These are phyloP conservation scores for Brachycybe producta DNA, from an alignment of 2,888 invertebrate species.

Conservation along the genomic window DNA sequence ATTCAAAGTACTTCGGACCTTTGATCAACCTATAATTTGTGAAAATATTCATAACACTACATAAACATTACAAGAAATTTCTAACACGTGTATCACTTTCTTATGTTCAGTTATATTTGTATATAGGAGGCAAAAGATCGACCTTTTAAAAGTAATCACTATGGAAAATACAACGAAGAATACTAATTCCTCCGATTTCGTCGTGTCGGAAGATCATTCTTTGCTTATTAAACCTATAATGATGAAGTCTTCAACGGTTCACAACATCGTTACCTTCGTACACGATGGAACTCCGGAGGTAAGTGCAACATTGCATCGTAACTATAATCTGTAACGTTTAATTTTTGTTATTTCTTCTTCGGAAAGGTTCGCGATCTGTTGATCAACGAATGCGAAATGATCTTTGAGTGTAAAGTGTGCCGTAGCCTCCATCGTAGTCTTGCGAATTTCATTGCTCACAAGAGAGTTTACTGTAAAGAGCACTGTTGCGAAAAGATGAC, in stretches of 20 bases:
- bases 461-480: constrained; percentile 59
- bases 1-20: too few relatives aligned
- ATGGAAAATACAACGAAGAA: too few relatives aligned
- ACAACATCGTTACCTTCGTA: constrained; percentile 55
- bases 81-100: too few relatives aligned
- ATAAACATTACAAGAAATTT: too few relatives aligned
- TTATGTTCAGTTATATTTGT: too few relatives aligned
- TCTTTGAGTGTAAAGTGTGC: constrained; percentile 81
- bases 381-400: constrained; percentile 68
- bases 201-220: constrained; percentile 36
- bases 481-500: constrained; percentile 24
- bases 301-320: neutral
- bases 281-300: constrained; percentile 65
- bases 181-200: too few relatives aligned
- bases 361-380: constrained; percentile 63
- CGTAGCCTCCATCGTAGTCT: constrained; percentile 72
- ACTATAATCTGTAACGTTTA: neutral
- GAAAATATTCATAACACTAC: too few relatives aligned
- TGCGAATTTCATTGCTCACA: constrained; percentile 78
- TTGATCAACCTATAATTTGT: too few relatives aligned
- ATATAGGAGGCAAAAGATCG: too few relatives aligned
- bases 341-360: constrained; percentile 29
- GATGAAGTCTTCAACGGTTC: constrained; percentile 53
- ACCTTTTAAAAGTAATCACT: too few relatives aligned
- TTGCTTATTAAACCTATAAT: constrained; percentile 48